Base-by-base conservation (phyloP, 2,113 vertebrate species). In the Ageneiosus marmoratus region DNA sequence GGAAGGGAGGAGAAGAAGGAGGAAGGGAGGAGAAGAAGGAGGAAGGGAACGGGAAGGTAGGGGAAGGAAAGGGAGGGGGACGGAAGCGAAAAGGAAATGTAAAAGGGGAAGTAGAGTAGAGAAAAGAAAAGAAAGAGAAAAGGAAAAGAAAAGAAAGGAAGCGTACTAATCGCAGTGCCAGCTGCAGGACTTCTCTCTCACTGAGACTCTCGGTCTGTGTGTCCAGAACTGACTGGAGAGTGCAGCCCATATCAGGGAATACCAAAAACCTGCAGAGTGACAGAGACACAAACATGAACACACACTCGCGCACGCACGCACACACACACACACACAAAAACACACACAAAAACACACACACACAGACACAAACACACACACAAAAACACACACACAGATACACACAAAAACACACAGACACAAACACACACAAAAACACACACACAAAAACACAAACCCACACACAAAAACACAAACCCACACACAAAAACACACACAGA, bases 201-300 rank as follows among this genome's bases (percentile, higher is more conserved):
- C 87, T 86, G 53, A 96, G 86, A 0, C 86, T 27, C 1, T 86
- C 78, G 1, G 91, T 88, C 67, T 65, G 83, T 65, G 93, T 91
- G 0, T 94, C 90, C 88, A 97, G 88, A 79, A 92, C 53, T 0
- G 93, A 95, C 87, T 95, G 95, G 1, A 99, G 94, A 83, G 93
- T 94, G 55, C 92, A 86, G 6, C 97, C 97, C 88, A 98, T 94
- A 86, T 89, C 87, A 79, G 95, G 92, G 84, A 98, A 95, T 86
- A 98, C 94, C 88, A 99, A 88, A 92, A 98, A 99, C 92, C 97
- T 99, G 65, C 12, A 89, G 87, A 58, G 89, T 48, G 89, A 4
- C 79, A 72, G 2, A 72, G 2, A 58, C 29, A 55, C 8, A 83
- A 3, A 27, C 20, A 18, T 46, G n/a, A 48, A 27, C 2, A 80